Conservation (phyloP, 2,113 vertebrate species). For the Pachypanchax playfairii region DNA sequence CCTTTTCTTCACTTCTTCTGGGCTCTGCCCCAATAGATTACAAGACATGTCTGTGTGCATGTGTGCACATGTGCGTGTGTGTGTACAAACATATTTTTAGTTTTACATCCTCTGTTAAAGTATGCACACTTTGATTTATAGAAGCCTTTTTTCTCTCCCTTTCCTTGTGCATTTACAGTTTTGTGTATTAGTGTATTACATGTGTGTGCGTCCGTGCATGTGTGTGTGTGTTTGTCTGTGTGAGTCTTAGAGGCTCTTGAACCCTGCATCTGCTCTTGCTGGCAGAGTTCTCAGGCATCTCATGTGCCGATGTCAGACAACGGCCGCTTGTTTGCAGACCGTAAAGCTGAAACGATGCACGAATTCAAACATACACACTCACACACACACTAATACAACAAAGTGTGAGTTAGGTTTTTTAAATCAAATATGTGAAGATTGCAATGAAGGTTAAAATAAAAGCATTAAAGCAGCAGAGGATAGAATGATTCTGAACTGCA, state of each 20-base stretch:
- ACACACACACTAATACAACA: slow-evolving; percentile 16
- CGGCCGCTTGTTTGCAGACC: slow-evolving; percentile 67
- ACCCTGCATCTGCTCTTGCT: slow-evolving; percentile 74
- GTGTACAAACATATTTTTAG: slow-evolving; percentile 12
- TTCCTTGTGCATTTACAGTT: background rate
- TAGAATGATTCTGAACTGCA: slow-evolving; percentile 7
- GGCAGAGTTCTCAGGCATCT: slow-evolving; percentile 59
- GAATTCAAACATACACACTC: slow-evolving; percentile 19
- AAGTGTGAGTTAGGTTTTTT: slow-evolving; percentile 30
- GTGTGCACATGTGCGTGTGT: slow-evolving; percentile 17
- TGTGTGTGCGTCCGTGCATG: background rate
- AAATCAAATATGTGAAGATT: slow-evolving; percentile 34
- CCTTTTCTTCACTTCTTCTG: slow-evolving; percentile 34
- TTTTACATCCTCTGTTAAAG: slow-evolving; percentile 3
- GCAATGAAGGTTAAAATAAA: slow-evolving; percentile 6
- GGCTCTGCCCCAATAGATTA: slow-evolving; percentile 45
- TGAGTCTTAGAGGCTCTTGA: slow-evolving; percentile 40
- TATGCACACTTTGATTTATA: background rate
- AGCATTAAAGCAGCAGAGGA: background rate
- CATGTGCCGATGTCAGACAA: slow-evolving; percentile 62
- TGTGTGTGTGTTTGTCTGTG: slow-evolving; percentile 9
- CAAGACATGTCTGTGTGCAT: slow-evolving; percentile 2
- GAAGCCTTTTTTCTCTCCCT: background rate
- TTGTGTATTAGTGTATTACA: background rate
- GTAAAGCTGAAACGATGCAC: slow-evolving; percentile 34